Evolutionary conservation across 2,113 vertebrate genomes (phyloP).

Genomic region (Centropus bengalensis): DNA sequence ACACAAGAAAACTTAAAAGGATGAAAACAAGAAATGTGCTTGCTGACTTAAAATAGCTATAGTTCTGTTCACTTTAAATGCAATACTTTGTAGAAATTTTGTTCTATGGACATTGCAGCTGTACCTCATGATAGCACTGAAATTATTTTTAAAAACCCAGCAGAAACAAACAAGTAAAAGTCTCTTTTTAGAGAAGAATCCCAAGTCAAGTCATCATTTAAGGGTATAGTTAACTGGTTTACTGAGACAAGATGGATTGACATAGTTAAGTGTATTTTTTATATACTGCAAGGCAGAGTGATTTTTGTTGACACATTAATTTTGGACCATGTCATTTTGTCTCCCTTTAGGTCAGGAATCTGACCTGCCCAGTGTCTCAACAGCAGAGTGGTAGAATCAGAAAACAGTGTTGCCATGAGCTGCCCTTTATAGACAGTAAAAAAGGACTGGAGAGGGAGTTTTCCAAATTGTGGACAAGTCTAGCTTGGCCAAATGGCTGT

Average conservation of each 20-base stretch:
- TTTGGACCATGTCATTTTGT: neutral
- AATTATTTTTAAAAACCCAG: neutral
- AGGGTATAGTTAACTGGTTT: neutral
- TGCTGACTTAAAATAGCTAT: neutral
- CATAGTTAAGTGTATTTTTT: neutral
- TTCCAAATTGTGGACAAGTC: neutral
- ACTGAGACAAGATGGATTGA: neutral
- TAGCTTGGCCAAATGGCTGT: neutral
- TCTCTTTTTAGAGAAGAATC: neutral
- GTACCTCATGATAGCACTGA: neutral
- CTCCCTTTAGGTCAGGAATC: neutral
- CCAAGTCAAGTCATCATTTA: neutral
- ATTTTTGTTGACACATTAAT: neutral
- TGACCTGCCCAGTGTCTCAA: neutral
- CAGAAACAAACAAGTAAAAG: neutral
- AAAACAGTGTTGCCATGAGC: neutral
- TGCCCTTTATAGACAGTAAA: neutral
- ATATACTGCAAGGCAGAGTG: neutral
- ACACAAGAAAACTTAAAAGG: neutral
- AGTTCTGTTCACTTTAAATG: neutral
- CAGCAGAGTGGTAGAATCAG: neutral
- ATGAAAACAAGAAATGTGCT: neutral
- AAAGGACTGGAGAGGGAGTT: neutral
- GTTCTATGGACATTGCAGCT: neutral
- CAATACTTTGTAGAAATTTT: neutral